Conservation (phyloP, 2,797 vertebrate genomes). For the Halcyon smyrnensis region DNA sequence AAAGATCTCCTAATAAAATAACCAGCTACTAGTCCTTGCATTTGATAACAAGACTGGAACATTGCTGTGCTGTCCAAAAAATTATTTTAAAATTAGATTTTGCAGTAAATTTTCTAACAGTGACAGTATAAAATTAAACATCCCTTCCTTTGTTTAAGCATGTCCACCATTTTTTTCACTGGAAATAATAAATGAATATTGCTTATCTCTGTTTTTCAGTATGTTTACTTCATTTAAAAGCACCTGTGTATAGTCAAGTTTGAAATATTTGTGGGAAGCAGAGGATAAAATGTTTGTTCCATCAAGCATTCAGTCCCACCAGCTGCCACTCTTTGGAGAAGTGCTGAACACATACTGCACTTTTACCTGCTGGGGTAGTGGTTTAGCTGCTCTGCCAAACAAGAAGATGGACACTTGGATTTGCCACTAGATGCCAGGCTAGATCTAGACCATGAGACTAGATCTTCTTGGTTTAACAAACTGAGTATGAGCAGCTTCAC, state of each 20-base stretch:
- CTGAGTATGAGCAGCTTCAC: background rate
- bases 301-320: background rate
- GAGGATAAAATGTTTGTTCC: background rate
- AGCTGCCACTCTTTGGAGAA: background rate
- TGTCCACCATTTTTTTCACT: background rate
- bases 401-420: background rate
- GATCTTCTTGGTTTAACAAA: background rate
- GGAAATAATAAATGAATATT: conserved; percentile 22
- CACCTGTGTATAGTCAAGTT: conserved; percentile 17
- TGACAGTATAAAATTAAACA: conserved; percentile 1
- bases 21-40: background rate
- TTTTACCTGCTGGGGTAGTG: background rate
- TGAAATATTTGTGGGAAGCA: background rate
- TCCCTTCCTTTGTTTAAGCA: conserved; percentile 3
- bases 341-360: background rate
- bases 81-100: background rate
- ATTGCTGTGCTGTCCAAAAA: background rate
- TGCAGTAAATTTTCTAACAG: background rate
- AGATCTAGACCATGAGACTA: background rate
- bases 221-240: background rate
- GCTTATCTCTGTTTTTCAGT: conserved; percentile 6
- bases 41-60: background rate
- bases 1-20: conserved; percentile 1
- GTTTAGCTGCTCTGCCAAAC: background rate
- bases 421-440: conserved; percentile 34